phyloP scores from a whole-genome alignment of 1,140 invertebrate species.

The Stegodyphus mimosarum region DNA sequence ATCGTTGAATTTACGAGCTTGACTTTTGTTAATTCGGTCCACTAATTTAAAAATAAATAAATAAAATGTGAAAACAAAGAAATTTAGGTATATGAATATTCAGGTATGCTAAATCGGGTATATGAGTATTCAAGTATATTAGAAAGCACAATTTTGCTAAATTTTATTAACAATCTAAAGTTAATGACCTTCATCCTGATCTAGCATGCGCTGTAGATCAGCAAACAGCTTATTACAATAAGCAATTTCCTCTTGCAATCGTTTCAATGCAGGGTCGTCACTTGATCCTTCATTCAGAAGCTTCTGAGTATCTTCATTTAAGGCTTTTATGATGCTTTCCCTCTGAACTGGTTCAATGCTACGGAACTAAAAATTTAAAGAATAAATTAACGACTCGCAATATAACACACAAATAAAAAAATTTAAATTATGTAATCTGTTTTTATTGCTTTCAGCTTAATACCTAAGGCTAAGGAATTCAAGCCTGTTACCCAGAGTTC shows the following conservation, averaged over 20 bases:
- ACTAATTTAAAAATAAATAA: slow-evolving; percentile 35
- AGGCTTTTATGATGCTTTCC: slow-evolving; percentile 90
- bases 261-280: slow-evolving; percentile 88
- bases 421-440: background rate
- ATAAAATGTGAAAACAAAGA: background rate
- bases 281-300: slow-evolving; percentile 91
- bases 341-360: slow-evolving; percentile 95
- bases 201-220: slow-evolving; percentile 86
- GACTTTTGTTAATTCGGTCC: slow-evolving; percentile 83
- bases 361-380: slow-evolving; percentile 78
- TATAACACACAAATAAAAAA: background rate
- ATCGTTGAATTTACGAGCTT: slow-evolving; percentile 85
- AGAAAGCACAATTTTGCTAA: background rate
- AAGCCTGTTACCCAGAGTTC: no score
- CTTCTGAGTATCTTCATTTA: slow-evolving; percentile 98
- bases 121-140: no score
- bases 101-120: no score
- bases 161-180: background rate
- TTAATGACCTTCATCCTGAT: slow-evolving; percentile 68
- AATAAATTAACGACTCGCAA: background rate
- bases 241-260: slow-evolving; percentile 90
- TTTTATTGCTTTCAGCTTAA: no score
- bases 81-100: background rate
- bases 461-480: no score
- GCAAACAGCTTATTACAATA: slow-evolving; percentile 96